Conservation (phyloP, 1,140 invertebrate genomes). For the Arctopsyche grandis region DNA sequence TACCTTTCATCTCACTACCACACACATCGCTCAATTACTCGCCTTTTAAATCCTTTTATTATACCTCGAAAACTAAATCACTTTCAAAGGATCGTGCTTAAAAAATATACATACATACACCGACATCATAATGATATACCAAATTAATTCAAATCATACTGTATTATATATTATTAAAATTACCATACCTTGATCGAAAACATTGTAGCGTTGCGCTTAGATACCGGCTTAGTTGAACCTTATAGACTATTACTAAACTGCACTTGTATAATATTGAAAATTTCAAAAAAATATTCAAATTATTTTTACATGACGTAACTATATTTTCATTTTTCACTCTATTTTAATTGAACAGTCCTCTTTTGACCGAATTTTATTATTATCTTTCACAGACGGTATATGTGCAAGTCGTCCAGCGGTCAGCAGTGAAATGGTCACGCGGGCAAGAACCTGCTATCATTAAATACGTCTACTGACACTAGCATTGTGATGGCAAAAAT, state of each 20-base stretch:
- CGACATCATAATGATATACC: not conserved
- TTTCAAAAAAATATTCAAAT: not conserved
- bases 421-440: slow-evolving; percentile 43
- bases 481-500: slow-evolving; percentile 31
- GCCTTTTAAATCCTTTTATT: not conserved
- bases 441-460: slow-evolving; percentile 39
- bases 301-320: not conserved
- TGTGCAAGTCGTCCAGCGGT: slow-evolving; percentile 43
- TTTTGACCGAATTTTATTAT: not conserved
- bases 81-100: not conserved
- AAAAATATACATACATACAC: not conserved
- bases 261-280: not conserved
- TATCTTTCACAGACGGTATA: not conserved
- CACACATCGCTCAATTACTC: not conserved
- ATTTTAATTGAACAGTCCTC: not conserved
- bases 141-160: not conserved
- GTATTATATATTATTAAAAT: not conserved
- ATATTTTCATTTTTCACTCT: not conserved
- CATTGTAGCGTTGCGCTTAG: not conserved
- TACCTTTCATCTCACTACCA: not conserved
- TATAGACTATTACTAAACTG: not conserved
- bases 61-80: not conserved
- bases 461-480: slow-evolving; percentile 44
- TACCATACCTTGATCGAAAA: not conserved
- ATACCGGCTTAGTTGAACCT: not conserved